A percentile compares a stretch with the other conserved stretches of the same genome.
phyloP scores from a whole-genome alignment of 2,888 invertebrate species.

The Drosophila sordidapex region DNA sequence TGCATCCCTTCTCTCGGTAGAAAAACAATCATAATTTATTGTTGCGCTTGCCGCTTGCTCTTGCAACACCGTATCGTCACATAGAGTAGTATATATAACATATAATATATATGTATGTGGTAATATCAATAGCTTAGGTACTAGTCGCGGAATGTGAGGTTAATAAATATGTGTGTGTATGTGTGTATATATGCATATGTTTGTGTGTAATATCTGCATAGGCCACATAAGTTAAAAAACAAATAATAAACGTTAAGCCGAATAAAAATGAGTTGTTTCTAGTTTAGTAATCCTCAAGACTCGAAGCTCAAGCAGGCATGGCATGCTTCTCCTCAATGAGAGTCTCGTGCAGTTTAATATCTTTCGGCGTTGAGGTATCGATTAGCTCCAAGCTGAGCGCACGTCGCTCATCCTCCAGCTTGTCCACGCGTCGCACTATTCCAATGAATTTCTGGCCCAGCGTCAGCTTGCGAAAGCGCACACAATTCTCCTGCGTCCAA shows the following conservation, averaged over 20 bases:
- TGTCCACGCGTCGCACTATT: constrained; percentile 87
- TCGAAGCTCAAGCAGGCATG: constrained; percentile 29
- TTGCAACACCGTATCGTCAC: constrained; percentile 34
- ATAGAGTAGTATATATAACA: not conserved
- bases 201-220: constrained; percentile 18
- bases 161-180: constrained; percentile 45
- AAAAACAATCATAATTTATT: constrained; percentile 52
- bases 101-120: constrained; percentile 8
- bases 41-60: constrained; percentile 61
- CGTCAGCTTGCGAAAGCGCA: constrained; percentile 90
- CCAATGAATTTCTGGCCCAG: constrained; percentile 90
- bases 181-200: constrained; percentile 16
- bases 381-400: constrained; percentile 89
- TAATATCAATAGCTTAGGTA: constrained; percentile 36
- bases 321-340: constrained; percentile 88
- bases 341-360: constrained; percentile 88
- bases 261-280: constrained; percentile 32
- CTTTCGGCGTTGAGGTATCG: constrained; percentile 89
- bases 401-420: constrained; percentile 87
- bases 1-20: constrained; percentile 91
- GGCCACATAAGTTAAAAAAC: constrained; percentile 43
- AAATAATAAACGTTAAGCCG: constrained; percentile 43
- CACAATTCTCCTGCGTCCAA: constrained; percentile 88
- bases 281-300: constrained; percentile 4
- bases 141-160: constrained; percentile 49